Conservation (phyloP, 2,113 vertebrate genomes). For the Zapornia atra region DNA sequence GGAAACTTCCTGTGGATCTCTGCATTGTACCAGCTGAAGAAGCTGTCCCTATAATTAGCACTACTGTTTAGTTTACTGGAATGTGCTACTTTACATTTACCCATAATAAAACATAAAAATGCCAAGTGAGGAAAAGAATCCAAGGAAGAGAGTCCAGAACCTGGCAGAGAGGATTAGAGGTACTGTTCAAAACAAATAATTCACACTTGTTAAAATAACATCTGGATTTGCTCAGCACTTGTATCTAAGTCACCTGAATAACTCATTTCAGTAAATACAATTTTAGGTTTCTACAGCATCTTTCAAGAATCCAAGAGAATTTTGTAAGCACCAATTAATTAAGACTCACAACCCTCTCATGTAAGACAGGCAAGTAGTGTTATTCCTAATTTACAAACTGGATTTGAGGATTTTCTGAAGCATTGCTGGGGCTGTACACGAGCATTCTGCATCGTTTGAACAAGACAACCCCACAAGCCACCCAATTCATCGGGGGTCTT, state of each 20-base stretch:
- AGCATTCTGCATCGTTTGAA: background rate
- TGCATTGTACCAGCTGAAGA: background rate
- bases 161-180: background rate
- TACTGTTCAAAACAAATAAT: background rate
- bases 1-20: background rate
- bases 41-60: background rate
- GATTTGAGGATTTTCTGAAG: background rate
- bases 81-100: background rate
- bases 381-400: background rate
- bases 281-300: background rate
- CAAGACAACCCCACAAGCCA: background rate
- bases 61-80: background rate
- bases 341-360: background rate
- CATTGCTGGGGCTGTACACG: background rate
- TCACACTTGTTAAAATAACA: background rate
- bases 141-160: background rate
- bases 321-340: background rate
- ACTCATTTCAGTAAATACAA: background rate
- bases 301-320: slow-evolving; percentile 15
- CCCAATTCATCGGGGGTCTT: background rate
- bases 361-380: background rate
- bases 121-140: background rate
- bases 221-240: background rate
- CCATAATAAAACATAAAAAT: background rate
- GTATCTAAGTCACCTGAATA: background rate